phyloP scores from a whole-genome alignment of 2,888 invertebrate genomes.

The Xestia rhomboidea region DNA sequence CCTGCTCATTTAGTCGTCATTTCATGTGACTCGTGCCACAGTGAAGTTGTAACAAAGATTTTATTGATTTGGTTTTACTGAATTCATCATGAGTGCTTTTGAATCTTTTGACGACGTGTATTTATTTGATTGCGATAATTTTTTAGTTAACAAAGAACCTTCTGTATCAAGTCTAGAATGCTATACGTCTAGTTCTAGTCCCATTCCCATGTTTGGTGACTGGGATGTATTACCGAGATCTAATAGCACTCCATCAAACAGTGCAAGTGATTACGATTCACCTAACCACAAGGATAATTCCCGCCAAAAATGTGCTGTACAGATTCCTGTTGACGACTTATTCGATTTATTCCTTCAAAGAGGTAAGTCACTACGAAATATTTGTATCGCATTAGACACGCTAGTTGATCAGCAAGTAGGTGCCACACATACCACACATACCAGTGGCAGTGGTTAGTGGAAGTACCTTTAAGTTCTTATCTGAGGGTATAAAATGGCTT shows the following conservation, averaged over 20 bases:
- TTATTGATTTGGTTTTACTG: background rate
- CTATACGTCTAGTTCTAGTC: slow-evolving; percentile 6
- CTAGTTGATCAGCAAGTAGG: background rate
- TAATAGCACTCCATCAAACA: background rate
- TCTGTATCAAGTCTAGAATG: slow-evolving; percentile 5
- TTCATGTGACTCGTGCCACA: background rate
- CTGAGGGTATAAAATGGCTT: background rate
- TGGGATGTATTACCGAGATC: background rate
- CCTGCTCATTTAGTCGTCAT: background rate
- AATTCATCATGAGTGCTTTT: background rate
- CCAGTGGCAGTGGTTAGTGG: background rate
- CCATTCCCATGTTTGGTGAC: background rate
- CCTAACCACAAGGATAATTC: background rate
- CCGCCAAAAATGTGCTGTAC: background rate
- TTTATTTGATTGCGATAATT: slow-evolving; percentile 2
- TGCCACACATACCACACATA: background rate
- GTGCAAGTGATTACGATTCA: background rate
- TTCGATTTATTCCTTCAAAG: background rate
- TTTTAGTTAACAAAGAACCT: slow-evolving; percentile 3
- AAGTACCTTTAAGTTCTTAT: background rate
- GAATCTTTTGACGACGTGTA: background rate
- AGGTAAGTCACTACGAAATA: slow-evolving; percentile 14
- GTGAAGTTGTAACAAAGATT: background rate
- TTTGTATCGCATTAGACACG: background rate
- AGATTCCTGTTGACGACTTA: background rate